Base-by-base conservation (phyloP, 1,140 invertebrate species). In the Stegodyphus mimosarum region DNA sequence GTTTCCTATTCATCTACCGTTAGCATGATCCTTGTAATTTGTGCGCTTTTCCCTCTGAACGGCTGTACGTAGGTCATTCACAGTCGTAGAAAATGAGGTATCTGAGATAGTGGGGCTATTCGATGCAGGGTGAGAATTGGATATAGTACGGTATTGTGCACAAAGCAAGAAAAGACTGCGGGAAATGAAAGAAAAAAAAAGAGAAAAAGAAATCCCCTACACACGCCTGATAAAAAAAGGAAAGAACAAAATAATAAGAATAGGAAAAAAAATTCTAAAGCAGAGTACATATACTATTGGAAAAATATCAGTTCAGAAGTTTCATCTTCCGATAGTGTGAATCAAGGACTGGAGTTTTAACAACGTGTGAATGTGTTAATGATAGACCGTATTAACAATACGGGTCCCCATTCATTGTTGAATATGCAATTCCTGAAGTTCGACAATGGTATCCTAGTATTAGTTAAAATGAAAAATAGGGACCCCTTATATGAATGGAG, bases 61-160 rank as follows among this genome's bases (percentile, higher is more conserved):
- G 18, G n/a, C 60, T 33, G 33, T 33, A 33, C 33, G 70, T 64
- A 11, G 64, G 72, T 75, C 81, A 84, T 84, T 84, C 64, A 69
- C 81, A 84, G 64, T 84, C 60, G 70, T 76, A 84, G 81, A 84
- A 84, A 84, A 84, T 75, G 80, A 74, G 80, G 73, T 75, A 70
- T 75, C 73, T 11, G 64, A 75, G 72, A 75, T 75, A 81, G 78
- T 60, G 52, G 55, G 66, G 66, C 77, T 70, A 55, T 79, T 53
- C n/a, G 18, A 50, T 72, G 78, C 67, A 60, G 78, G 67, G 78
- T 33, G 33, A 52, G 67, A 72, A 79, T 55, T 33, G 33, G 77
- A 64, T n/a, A 79, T 52, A n/a, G 49, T 50, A 33, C 49, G 18
- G 77, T 55, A 79, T 70, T 79, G 33, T 33, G 69, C 69, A 51